A percentile compares a stretch with the other conserved stretches of the same genome.
phyloP scores from a whole-genome alignment of 2,113 vertebrate genomes.

The Epinephelus fuscoguttatus region DNA sequence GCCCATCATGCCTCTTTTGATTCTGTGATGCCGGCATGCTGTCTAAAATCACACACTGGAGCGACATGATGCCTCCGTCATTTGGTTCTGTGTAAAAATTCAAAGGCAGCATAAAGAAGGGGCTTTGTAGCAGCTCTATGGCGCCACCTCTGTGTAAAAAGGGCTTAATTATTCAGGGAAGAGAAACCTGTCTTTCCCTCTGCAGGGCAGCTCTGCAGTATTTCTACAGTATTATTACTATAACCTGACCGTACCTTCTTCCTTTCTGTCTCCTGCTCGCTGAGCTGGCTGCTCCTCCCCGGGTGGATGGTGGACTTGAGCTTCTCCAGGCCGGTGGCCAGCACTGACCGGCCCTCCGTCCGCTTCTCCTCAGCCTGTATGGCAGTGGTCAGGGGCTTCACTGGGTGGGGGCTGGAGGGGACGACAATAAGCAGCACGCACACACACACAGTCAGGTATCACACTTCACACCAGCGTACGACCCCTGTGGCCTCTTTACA shows the following conservation, averaged over 20 bases:
- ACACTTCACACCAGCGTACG: not conserved
- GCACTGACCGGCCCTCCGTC: constrained; percentile 83
- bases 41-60: too few relatives aligned
- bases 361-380: constrained; percentile 82
- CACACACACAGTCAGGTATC: constrained; percentile 9
- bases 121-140: too few relatives aligned
- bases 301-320: constrained; percentile 88
- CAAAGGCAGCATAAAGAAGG: too few relatives aligned
- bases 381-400: constrained; percentile 91
- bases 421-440: constrained; percentile 6
- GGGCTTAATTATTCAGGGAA: too few relatives aligned
- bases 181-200: not conserved
- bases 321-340: constrained; percentile 90
- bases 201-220: constrained; percentile 2
- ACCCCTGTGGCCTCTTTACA: not conserved
- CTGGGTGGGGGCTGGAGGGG: constrained; percentile 89
- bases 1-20: too few relatives aligned
- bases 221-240: not conserved
- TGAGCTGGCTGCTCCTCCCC: constrained; percentile 78
- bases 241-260: constrained; percentile 82
- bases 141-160: too few relatives aligned
- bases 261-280: constrained; percentile 82
- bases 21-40: too few relatives aligned
- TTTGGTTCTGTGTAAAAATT: too few relatives aligned
- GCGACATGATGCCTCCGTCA: too few relatives aligned